phyloP scores from a whole-genome alignment of 2,888 invertebrate species.

The Eupithecia subfuscata region DNA sequence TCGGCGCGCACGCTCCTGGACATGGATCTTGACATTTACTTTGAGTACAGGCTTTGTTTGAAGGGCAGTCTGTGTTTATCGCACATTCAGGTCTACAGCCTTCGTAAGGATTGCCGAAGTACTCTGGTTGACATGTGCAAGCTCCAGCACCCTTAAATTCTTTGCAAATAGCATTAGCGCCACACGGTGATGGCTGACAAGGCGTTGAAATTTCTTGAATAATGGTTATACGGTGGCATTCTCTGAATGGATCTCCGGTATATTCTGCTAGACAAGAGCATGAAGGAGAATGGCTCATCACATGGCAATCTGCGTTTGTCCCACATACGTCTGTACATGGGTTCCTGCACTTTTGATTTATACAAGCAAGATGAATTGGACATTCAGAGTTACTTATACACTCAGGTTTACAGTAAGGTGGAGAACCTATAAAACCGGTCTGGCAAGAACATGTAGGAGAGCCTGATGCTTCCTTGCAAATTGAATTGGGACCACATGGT shows the following conservation, averaged over 20 bases:
- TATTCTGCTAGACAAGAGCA: slow-evolving; percentile 87
- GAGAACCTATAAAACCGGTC: slow-evolving; percentile 86
- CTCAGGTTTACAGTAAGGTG: slow-evolving; percentile 91
- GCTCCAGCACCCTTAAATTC: slow-evolving; percentile 85
- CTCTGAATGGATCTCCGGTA: slow-evolving; percentile 90
- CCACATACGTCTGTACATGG: slow-evolving; percentile 90
- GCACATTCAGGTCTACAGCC: slow-evolving; percentile 90
- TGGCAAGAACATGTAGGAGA: slow-evolving; percentile 90
- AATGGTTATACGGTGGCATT: slow-evolving; percentile 78
- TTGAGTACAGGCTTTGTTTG: slow-evolving; percentile 87
- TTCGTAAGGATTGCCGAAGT: slow-evolving; percentile 90
- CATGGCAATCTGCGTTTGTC: slow-evolving; percentile 88
- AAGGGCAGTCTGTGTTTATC: slow-evolving; percentile 88
- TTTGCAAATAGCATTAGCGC: slow-evolving; percentile 86
- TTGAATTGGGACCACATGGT: slow-evolving; percentile 91
- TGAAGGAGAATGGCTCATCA: slow-evolving; percentile 89
- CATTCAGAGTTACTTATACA: slow-evolving; percentile 92
- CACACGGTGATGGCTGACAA: slow-evolving; percentile 86
- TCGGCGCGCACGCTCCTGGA: slow-evolving; percentile 90
- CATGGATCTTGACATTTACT: slow-evolving; percentile 91
- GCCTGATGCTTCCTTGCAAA: slow-evolving; percentile 87
- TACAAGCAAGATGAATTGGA: slow-evolving; percentile 87
- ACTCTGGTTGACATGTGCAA: slow-evolving; percentile 88
- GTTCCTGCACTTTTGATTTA: slow-evolving; percentile 90
- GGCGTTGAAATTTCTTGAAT: slow-evolving; percentile 79